Percentiles rank a stretch among this genome's conserved stretches.
Conservation (phyloP, 2,797 vertebrate genomes). For the Bucorvus abyssinicus region DNA sequence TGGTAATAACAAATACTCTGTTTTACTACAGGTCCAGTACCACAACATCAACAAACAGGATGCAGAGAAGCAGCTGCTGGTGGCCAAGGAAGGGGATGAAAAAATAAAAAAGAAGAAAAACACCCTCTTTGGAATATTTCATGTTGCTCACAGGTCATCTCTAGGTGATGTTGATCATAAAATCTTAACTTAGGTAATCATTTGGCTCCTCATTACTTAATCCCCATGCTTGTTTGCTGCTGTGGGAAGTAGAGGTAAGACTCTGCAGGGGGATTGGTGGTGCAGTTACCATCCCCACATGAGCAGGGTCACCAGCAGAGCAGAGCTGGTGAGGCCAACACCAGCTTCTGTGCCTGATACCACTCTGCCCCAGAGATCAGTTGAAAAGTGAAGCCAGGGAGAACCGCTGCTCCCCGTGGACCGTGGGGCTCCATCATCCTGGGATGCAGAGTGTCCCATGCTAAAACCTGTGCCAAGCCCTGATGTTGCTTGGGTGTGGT, state of each 20-base stretch:
- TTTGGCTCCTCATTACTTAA: not conserved
- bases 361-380: rapidly evolving
- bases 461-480: not conserved
- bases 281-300: not conserved
- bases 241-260: not conserved
- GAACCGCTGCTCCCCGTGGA: not conserved
- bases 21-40: not conserved
- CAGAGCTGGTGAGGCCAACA: not conserved
- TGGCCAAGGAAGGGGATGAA: not conserved
- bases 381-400: rapidly evolving
- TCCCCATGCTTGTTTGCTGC: not conserved
- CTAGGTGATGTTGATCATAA: not conserved
- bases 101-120: not conserved
- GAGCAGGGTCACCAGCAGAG: rapidly evolving
- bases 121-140: not conserved
- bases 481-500: not conserved
- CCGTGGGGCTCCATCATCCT: rapidly evolving
- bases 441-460: rapidly evolving
- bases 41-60: not conserved
- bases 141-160: not conserved
- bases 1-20: not conserved
- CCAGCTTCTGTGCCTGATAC: not conserved
- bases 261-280: not conserved
- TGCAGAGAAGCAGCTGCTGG: not conserved
- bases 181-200: not conserved